Conservation (phyloP, 2,888 invertebrate species). For the Parnassius glacialis region DNA sequence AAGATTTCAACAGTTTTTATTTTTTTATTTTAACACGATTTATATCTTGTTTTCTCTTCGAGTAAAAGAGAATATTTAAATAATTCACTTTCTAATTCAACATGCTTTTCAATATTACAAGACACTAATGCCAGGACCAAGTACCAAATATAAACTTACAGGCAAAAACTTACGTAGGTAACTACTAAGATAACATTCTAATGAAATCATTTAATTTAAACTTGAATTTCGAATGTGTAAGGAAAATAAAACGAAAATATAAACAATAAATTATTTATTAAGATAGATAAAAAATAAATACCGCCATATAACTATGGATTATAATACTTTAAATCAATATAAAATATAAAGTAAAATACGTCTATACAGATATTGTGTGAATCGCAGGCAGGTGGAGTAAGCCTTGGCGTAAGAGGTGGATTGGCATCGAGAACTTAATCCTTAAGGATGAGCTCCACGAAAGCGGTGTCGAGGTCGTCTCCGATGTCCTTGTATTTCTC, state of each 20-base stretch:
- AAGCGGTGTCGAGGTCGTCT: slow-evolving; percentile 99
- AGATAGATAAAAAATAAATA: slow-evolving; percentile 77
- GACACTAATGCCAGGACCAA: too few species aligned
- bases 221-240: not conserved
- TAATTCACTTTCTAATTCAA: too few species aligned
- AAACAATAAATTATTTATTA: slow-evolving; percentile 73
- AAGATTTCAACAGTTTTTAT: too few species aligned
- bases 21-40: too few species aligned
- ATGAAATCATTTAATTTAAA: too few species aligned
- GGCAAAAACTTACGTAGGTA: too few species aligned
- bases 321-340: slow-evolving; percentile 74
- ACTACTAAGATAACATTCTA: too few species aligned
- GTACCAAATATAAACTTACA: too few species aligned
- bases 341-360: slow-evolving; percentile 71
- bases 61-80: too few species aligned
- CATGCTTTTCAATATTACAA: too few species aligned
- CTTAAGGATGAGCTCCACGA: slow-evolving; percentile 94
- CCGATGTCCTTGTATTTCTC: slow-evolving; percentile 99
- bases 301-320: slow-evolving; percentile 73
- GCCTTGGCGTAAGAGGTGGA: slow-evolving; percentile 33
- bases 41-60: too few species aligned
- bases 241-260: slow-evolving; percentile 48
- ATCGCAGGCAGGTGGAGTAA: slow-evolving; percentile 56
- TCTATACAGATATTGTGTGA: slow-evolving; percentile 57
- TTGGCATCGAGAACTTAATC: slow-evolving; percentile 63